Evolutionary conservation across 2,888 invertebrate genomes (phyloP), one percentile per base, ranked within the genome.

Genomic region (Shargacucullia verbasci): DNA sequence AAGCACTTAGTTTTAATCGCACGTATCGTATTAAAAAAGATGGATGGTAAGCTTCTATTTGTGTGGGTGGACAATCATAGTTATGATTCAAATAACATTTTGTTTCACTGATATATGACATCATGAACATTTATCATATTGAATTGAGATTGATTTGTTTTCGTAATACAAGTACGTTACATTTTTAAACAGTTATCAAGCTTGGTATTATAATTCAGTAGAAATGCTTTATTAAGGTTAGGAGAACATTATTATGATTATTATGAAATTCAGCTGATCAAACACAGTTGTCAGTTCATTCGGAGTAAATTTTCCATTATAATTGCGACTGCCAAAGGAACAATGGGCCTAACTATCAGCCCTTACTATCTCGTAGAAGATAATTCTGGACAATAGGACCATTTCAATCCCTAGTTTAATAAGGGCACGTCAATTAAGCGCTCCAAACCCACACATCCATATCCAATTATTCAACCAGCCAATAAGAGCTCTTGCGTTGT

Each of bases 361-460:
- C 55, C 45, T 58, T 53, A 57, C 45, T 41, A 45, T 50, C 52
- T 54, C 14, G 25, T 57, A 45, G 7, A 54, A 53, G 20, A 45
- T 59, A 49, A n/a, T n/a, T 35, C 50, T 63, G 39, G 38, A 62
- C 68, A 66, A 68, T 66, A 38, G 60, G 43, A 40, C 41, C 46
- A 59, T 70, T 70, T 56, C 54, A 54, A 64, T 70, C 55, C 64
- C 55, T 54, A 31, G 46, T 63, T 71, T 66, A 76, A 73, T 67
- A 73, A 71, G 61, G 63, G 65, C 57, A 70, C 55, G 62, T 70
- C 72, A 76, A 68, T 77, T 72, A 73, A 66, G 71, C 64, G 67
- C 70, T 70, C 44, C 13, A 59, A 68, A 52, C 49, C 55, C 55
- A 70, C 55, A 62, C 63, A 62, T 48, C 34, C 33, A 43, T 67